Evolutionary conservation across 2,888 invertebrate genomes (phyloP), one percentile per base, ranked within the genome.

Genomic region (Tryphoninae sp.): DNA sequence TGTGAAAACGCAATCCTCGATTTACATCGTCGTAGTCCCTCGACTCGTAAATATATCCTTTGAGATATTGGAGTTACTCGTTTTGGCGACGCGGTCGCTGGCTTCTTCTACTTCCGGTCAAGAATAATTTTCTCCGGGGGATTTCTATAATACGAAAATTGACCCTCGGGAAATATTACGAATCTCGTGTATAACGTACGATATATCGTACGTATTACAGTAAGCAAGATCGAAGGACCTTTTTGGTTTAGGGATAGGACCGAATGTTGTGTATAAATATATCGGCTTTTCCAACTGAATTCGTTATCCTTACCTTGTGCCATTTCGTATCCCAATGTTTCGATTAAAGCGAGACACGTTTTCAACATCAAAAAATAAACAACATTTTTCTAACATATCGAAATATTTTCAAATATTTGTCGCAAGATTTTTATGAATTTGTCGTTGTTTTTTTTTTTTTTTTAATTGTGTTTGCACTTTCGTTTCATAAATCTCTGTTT

Each of bases 241-340:
- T 58, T 75, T 67, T 58, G 65, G 75, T 65, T 58, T 58, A 65
- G 58, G 75, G 65, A 55, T 49, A n/a, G 61, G 45, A 55, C 59
- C 33, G 58, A 33, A 13, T 76, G 11, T 51, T 62, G 51, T 76
- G n/a, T 55, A 55, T 16, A 16, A 16, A 55, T 55, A 55, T 55
- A 55, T 55, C 7, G 55, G 51, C 7, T 33, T 6, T 33, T 6
- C 33, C 33, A 33, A 33, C 33, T 33, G 33, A 33, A 33, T 33
- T 33, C 33, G 33, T 33, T 33, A 33, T 33, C 33, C 33, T 33
- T 6, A 6, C 33, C 33, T 7, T 33, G 6, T 33, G 33, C 1
- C 6, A 33, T 33, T 33, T 33, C 33, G 33, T 33, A 6, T 6
- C 33, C 33, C 33, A 33, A 33, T 33, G 33, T 33, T 33, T 33